Evolutionary conservation across 2,113 vertebrate species (phyloP).

Genomic region (Genyomyrus donnyi): DNA sequence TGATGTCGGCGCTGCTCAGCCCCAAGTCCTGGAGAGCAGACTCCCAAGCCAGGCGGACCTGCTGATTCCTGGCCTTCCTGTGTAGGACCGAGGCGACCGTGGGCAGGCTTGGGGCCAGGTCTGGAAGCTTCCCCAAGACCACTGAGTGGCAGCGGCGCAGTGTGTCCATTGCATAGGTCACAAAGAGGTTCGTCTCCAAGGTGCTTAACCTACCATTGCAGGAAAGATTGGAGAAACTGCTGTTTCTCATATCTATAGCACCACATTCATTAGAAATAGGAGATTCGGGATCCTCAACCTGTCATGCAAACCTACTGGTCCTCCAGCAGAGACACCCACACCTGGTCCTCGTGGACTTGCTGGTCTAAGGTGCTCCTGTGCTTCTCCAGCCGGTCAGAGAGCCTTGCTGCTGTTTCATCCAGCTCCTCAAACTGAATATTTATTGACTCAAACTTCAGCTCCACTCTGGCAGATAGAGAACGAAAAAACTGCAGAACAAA

Average conservation of each 20-base stretch:
- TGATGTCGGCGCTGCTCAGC: constrained; percentile 38
- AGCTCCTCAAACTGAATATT: constrained; percentile 52
- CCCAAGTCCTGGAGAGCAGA: constrained; percentile 41
- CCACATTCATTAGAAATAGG: neutral
- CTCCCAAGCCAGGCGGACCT: constrained; percentile 41
- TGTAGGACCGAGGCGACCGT: constrained; percentile 50
- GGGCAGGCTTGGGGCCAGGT: constrained; percentile 44
- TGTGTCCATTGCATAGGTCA: constrained; percentile 47
- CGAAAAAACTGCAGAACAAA: neutral
- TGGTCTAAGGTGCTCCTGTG: constrained; percentile 38
- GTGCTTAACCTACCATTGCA: constrained; percentile 41
- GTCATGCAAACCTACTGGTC: constrained; percentile 46
- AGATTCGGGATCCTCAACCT: neutral
- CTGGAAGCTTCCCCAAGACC: constrained; percentile 45
- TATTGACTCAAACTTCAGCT: constrained; percentile 49
- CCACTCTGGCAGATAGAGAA: constrained; percentile 42
- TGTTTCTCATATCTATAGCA: neutral
- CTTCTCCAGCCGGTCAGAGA: constrained; percentile 46
- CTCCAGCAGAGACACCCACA: constrained; percentile 28
- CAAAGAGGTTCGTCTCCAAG: constrained; percentile 47
- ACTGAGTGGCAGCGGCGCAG: constrained; percentile 39
- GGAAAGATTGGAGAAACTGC: constrained; percentile 8
- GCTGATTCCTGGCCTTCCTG: constrained; percentile 43
- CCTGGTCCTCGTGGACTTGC: constrained; percentile 35
- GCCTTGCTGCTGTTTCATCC: constrained; percentile 42